Conservation (phyloP, 2,888 invertebrate genomes). For the Sceliomorpha sp. region DNA sequence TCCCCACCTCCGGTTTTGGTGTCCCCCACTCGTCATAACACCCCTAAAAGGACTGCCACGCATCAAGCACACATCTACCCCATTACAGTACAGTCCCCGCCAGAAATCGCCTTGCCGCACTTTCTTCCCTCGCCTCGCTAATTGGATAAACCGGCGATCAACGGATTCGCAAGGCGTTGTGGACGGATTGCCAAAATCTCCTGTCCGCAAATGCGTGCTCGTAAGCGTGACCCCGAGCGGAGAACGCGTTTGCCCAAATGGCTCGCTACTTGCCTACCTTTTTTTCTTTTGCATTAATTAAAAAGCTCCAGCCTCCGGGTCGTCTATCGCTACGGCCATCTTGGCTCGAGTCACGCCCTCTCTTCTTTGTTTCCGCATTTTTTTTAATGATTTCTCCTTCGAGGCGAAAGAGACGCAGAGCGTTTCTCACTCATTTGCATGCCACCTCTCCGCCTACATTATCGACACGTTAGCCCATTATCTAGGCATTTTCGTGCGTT, state of each 20-base stretch:
- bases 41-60: conserved; percentile 64
- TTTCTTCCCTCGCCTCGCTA: conserved; percentile 1
- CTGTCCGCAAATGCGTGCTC: background rate
- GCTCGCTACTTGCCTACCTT: conserved; percentile 12
- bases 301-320: conserved; percentile 76
- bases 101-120: conserved; percentile 34
- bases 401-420: conserved; percentile 38
- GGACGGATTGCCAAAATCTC: conserved; percentile 20
- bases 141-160: conserved; percentile 23
- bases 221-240: conserved; percentile 3
- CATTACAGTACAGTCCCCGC: conserved; percentile 67
- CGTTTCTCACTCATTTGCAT: conserved; percentile 42
- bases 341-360: conserved; percentile 78
- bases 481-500: conserved; percentile 25
- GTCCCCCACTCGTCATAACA: conserved; percentile 64
- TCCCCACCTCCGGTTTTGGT: conserved; percentile 67
- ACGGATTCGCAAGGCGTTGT: conserved; percentile 1
- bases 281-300: conserved; percentile 79
- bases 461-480: conserved; percentile 40
- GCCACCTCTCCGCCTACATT: conserved; percentile 47
- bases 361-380: conserved; percentile 76
- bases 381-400: conserved; percentile 77
- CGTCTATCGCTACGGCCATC: conserved; percentile 75
- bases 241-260: conserved; percentile 11
- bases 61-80: conserved; percentile 70